Base-by-base conservation (phyloP, 2,113 vertebrate genomes). In the Tiliqua scincoides region DNA sequence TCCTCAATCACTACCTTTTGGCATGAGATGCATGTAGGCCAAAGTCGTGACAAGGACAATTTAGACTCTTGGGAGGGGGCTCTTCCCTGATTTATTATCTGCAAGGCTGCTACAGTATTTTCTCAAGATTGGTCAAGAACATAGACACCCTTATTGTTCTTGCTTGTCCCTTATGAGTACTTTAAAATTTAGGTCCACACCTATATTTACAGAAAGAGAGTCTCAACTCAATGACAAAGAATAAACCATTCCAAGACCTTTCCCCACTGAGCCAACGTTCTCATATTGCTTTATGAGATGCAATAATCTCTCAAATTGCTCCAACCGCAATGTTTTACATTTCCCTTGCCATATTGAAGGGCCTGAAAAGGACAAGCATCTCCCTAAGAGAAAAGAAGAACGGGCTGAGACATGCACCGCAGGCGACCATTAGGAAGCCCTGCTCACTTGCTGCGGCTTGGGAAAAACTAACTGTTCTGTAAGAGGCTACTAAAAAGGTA, bases 201-300 rank as follows among this genome's bases (percentile, higher is more conserved):
- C 5, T 57, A 15, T 57, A 57, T 57, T 9, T 88, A 76, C 76
- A 84, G 43, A 78, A 85, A 82, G 82, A 10, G 85, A 89, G 88
- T 63, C 23, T 68, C 30, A 89, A 91, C 63, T 62, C 25, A n/a
- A 3, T 15, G 43, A 35, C 3, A 14, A 43, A 85, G 6, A 79
- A 48, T 32, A 15, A 70, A 74, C 40, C 27, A 79, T 86, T 57
- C 63, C 43, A 71, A 52, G 89, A 37, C 8, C 1, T 59, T 25
- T 48, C 6, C 7, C 52, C 32, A 71, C 27, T 30, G 21, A 1
- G 35, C 14, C 57, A 82, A 20, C 52, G n/a, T 63, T 30, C 37
- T 59, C 3, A 30, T 30, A 62, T 79, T 15, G 7, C 17, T 40
- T 40, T 40, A 54, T 27, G 32, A 37, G 18, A 35, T 40, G 21